Evolutionary conservation across 2,797 vertebrate genomes (phyloP).

Genomic region (Pogonophryne albipinna): DNA sequence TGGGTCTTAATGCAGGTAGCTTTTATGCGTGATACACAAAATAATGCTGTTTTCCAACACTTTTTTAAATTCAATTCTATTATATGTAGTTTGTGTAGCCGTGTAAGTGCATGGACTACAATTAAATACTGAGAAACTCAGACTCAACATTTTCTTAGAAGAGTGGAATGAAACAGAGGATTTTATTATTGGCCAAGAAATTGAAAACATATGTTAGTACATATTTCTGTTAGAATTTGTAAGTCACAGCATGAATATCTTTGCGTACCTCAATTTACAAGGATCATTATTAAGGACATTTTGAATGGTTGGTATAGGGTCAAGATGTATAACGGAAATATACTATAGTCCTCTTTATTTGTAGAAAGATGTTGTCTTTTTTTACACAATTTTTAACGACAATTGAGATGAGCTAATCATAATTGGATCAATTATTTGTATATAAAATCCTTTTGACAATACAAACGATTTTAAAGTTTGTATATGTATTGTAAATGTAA

Average conservation of each 20-base stretch:
- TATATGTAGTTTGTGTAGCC: not conserved
- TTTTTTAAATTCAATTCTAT: not conserved
- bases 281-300: not conserved
- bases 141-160: not conserved
- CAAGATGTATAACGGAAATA: not conserved
- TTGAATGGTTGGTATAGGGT: not conserved
- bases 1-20: not conserved
- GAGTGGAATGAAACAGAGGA: not conserved
- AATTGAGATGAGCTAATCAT: not conserved
- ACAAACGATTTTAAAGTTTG: not conserved
- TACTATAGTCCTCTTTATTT: not conserved
- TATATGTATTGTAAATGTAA: not conserved
- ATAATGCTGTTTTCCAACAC: not conserved
- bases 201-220: too few relatives aligned
- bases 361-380: not conserved
- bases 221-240: not conserved
- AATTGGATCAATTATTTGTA: not conserved
- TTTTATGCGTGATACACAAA: not conserved
- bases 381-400: not conserved
- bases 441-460: not conserved
- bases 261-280: not conserved
- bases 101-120: not conserved
- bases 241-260: not conserved
- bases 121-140: constrained; percentile 13
- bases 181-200: too few relatives aligned